Conservation (phyloP, 1,140 invertebrate genomes). For the Melitaea cinxia region DNA sequence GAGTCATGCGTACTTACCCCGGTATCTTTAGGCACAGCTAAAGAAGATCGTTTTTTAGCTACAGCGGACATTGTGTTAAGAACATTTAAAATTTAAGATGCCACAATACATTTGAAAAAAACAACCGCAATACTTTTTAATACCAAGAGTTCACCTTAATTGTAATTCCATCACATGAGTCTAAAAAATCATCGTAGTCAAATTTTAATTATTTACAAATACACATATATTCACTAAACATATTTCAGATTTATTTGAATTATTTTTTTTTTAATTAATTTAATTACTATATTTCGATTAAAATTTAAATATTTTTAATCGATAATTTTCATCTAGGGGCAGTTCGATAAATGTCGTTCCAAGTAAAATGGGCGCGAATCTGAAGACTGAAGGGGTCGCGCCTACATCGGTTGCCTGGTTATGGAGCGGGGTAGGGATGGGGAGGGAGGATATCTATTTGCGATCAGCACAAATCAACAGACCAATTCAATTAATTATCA, state of each 20-base stretch:
- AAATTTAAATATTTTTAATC: neutral
- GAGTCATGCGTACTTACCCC: constrained; percentile 41
- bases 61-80: constrained; percentile 64
- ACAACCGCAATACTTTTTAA: neutral
- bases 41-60: constrained; percentile 51
- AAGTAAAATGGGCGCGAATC: constrained; percentile 78
- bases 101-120: constrained; percentile 64
- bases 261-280: neutral
- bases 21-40: constrained; percentile 41
- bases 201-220: constrained; percentile 1
- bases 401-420: constrained; percentile 52
- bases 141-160: constrained; percentile 12
- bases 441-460: constrained; percentile 71
- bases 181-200: neutral
- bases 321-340: constrained; percentile 48
- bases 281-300: neutral
- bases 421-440: constrained; percentile 48
- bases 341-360: constrained; percentile 68
- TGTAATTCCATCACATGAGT: constrained; percentile 5
- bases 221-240: constrained; percentile 35
- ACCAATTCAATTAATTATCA: constrained; percentile 82
- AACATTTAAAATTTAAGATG: constrained; percentile 56
- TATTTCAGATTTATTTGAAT: neutral
- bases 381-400: constrained; percentile 76
- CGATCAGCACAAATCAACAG: constrained; percentile 79